Evolutionary conservation across 2,113 vertebrate species (phyloP).

Genomic region (Catagonus wagneri): DNA sequence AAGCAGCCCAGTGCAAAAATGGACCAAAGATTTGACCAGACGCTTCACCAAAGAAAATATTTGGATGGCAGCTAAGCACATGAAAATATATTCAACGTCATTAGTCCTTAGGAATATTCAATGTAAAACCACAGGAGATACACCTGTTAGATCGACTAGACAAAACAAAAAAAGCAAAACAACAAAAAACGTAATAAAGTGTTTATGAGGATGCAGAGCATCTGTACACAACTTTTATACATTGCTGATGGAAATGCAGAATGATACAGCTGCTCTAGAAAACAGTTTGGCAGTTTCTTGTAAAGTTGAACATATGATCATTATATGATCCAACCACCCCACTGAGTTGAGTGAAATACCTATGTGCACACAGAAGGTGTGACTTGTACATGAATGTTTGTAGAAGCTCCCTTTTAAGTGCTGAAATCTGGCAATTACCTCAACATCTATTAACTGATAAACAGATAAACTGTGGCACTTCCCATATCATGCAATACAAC

Average conservation of each 20-base stretch:
- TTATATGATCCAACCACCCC: background rate
- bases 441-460: background rate
- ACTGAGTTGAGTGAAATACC: background rate
- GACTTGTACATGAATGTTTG: background rate
- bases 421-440: background rate
- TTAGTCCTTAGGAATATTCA: background rate
- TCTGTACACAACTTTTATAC: background rate
- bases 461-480: background rate
- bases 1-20: background rate
- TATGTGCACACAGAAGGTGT: background rate
- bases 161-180: background rate
- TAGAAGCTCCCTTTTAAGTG: background rate
- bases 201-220: background rate
- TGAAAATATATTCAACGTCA: background rate
- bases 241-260: background rate
- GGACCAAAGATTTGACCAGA: background rate
- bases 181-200: background rate
- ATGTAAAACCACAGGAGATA: background rate
- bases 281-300: background rate
- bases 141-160: background rate
- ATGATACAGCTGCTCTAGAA: background rate
- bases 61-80: background rate
- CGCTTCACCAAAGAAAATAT: background rate
- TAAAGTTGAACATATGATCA: background rate
- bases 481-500: background rate